Evolutionary conservation across 1,140 invertebrate genomes (phyloP).

Genomic region (Caenorhabditis briggsae): DNA sequence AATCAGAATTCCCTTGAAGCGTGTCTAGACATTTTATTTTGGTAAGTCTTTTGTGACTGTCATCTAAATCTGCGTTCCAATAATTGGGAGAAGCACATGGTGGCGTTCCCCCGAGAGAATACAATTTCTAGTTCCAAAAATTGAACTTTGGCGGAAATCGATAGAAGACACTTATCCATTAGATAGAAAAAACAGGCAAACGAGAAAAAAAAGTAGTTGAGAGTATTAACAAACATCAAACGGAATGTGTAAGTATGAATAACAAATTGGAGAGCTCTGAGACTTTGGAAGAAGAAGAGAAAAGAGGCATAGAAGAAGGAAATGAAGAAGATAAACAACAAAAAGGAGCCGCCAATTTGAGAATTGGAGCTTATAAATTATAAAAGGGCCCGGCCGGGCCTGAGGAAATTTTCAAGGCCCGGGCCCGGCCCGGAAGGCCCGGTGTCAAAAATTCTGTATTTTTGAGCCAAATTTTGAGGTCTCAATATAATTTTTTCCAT

Average conservation of each 20-base stretch:
- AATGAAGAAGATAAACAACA: not conserved
- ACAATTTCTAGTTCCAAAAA: too few species aligned
- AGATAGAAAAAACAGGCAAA: not conserved
- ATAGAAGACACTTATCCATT: not conserved
- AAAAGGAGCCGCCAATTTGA: not conserved
- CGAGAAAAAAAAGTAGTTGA: conserved; percentile 18
- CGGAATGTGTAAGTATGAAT: conserved; percentile 48
- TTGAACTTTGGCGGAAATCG: not conserved
- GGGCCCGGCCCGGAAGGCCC: too few species aligned
- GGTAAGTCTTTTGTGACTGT: not conserved
- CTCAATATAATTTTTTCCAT: too few species aligned
- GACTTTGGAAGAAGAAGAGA: conserved; percentile 5
- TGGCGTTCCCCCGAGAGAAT: too few species aligned
- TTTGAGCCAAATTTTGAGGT: too few species aligned
- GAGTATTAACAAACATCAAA: conserved; percentile 46
- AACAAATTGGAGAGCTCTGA: conserved; percentile 37
- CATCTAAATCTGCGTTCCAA: not conserved
- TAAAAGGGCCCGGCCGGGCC: too few species aligned
- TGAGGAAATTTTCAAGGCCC: too few species aligned
- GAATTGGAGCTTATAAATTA: conserved; percentile 4
- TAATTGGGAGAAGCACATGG: not conserved
- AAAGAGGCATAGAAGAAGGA: conserved; percentile 4
- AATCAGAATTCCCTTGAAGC: not conserved
- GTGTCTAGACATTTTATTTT: not conserved
- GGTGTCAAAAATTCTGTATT: too few species aligned